Evolutionary conservation across 2,888 invertebrate genomes (phyloP), one percentile per base, ranked within the genome.

Genomic region (Lampropteryx suffumata): DNA sequence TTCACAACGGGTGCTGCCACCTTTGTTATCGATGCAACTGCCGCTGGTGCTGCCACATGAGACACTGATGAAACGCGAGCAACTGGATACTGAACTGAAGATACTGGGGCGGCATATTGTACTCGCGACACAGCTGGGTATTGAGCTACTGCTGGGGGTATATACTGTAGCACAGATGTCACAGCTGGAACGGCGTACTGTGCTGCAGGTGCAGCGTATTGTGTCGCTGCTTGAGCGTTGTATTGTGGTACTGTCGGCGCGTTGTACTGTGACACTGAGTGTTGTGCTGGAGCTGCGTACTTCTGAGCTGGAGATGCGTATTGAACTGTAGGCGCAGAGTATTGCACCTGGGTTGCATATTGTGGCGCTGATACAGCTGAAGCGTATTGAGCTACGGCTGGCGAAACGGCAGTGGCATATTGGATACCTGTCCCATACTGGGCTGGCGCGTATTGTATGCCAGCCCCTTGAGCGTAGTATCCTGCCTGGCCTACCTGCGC

Each of bases 1-100:
- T 92, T 92, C 12, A 81, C 71, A 11, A 81, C 69, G 11, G 82
- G 79, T 57, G 54, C 29, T 21, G 50, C 62, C 43, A 60, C 65
- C 51, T 63, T 64, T 28, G 62, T 52, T 17, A 53, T 40, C 21
- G 71, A 64, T 21, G 72, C 55, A 1, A 67, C 63, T 21, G 65
- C 57, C 17, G 65, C 57, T 29, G 68, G 65, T 35, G 56, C 54
- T 36, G 63, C 56, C 12, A 64, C 64, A 44, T 70, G 67, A 27
- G 62, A 55, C 43, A 66, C 44, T 37, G 56, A 24, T 7, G 24
- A 24, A 24, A 24, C 24, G 24, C 24, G 24, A 24, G 24, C 24
- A 24, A 24, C 57, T 29, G 78, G 73, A 39, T 73, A 72, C 58
- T 69, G 66, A 6, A 14, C 59, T 44, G 29, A 62, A 40, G 52